A percentile compares a stretch with the other conserved stretches of the same genome.
These are phyloP conservation scores for Sander lucioperca DNA, from an alignment of 2,113 vertebrate species.

Conservation along the genomic window DNA sequence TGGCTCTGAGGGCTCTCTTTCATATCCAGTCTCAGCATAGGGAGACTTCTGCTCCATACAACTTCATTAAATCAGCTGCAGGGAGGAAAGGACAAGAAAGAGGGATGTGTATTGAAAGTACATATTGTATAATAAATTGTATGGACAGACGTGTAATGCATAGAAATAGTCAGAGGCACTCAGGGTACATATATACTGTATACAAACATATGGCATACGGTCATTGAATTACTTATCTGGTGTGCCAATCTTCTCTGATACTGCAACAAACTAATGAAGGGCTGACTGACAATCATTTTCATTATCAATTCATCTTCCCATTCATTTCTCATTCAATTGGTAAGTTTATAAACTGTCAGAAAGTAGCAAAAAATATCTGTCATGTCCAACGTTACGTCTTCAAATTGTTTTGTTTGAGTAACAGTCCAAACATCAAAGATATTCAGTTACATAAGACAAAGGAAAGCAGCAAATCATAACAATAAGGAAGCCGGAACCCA, in stretches of 20 bases:
- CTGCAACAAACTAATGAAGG: too few relatives aligned
- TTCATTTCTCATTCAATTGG: too few relatives aligned
- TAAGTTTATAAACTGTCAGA: too few relatives aligned
- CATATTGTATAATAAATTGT: not conserved
- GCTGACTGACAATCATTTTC: too few relatives aligned
- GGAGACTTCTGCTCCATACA: slow-evolving; percentile 50
- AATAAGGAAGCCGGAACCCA: not conserved
- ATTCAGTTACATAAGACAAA: not conserved
- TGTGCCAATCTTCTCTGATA: too few relatives aligned
- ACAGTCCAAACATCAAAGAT: too few relatives aligned
- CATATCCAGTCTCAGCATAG: slow-evolving; percentile 59
- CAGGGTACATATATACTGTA: too few relatives aligned
- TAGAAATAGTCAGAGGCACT: not conserved
- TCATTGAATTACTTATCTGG: too few relatives aligned
- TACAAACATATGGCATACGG: not conserved
- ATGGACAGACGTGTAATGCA: not conserved
- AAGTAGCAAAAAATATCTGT: too few relatives aligned
- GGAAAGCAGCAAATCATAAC: not conserved
- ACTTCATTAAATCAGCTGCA: slow-evolving; percentile 67
- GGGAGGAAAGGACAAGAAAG: slow-evolving; percentile 28
- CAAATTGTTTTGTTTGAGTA: too few relatives aligned
- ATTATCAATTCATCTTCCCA: too few relatives aligned
- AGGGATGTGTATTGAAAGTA: slow-evolving; percentile 4
- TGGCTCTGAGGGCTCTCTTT: slow-evolving; percentile 77
- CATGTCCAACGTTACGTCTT: too few relatives aligned